Base-by-base conservation (phyloP, 2,113 vertebrate genomes). In the Brevimyrus niger region DNA sequence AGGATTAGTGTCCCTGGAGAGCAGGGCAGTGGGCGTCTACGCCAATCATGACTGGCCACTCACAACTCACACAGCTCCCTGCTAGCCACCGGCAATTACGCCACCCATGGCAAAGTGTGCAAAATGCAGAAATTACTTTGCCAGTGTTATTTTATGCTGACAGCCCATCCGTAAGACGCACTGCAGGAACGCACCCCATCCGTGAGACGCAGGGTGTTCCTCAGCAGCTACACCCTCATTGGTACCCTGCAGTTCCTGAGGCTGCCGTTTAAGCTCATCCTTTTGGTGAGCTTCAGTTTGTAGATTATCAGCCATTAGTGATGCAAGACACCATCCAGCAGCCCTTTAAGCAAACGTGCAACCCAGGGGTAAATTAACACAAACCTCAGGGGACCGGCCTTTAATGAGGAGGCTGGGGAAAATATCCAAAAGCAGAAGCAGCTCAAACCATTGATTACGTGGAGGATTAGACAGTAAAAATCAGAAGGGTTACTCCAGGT, bases 21-120 rank as follows among this genome's bases (percentile, higher is more conserved):
- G 92, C 89, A 90, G 94, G 94, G 93, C 94, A 94, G 95, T 95
- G 94, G 95, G 95, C 94, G 95, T 96, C 95, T 94, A 94, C 95
- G 95, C 95, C 96, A 96, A 96, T 96, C 95, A 96, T 96, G 94
- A 96, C 95, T 93, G 96, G 95, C 95, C 96, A 96, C 96, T 96
- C 95, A 95, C 95, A 95, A 95, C 95, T 94, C 95, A 94, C 95
- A 93, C 94, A 94, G 95, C 94, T 94, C 94, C 94, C 94, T 92
- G 94, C 95, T 96, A 95, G 95, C 95, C 95, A 96, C 95, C 96
- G 96, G 96, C 96, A 96, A 95, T 96, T 96, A 96, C 93, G 94
- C 94, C 94, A 95, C 96, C 96, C 96, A 95, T 95, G 92, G 96
- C 96, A 95, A 95, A 95, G 96, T 94, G 94, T 92, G 91, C 94